Base-by-base conservation (phyloP, 2,113 vertebrate genomes). In the Bucco capensis region DNA sequence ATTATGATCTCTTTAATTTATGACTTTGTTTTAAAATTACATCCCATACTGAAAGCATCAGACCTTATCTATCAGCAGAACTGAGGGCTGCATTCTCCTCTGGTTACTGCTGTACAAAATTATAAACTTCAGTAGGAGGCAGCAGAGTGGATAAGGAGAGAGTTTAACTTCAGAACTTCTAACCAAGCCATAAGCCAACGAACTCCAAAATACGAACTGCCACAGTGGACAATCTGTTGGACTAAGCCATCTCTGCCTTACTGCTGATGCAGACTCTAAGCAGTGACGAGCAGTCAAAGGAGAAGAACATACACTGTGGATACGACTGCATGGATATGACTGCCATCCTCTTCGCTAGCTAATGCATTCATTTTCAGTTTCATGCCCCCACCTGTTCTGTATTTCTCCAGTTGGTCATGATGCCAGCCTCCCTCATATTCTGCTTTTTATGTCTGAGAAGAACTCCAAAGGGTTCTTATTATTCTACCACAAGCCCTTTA, bases 1-100 rank as follows among this genome's bases (percentile, higher is more conserved):
- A 66, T 53, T 73, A 33, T 57, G 58, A 91, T 50, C 37, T 72
- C 69, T 62, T 83, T 46, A 66, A 80, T 83, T 92, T 85, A 76
- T 56, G 19, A 66, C 46, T 33, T 58, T 8, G 11, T 73, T 91
- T 85, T 83, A 76, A 83, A 83, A 73, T 42, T 42, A 44, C 31
- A 47, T 19, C 22, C 71, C 1, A 0, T 73, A 38, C 9, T 37
- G 16, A 51, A 89, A 87, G 18, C 12, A 65, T 35, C 46, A 85
- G 50, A 51, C 72, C 37, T 65, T 50, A 64, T 14, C 15, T 7
- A 30, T 50, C 42, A 83, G 42, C 51, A 73, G 47, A 88, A 70
- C 19, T 28, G 16, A 19, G 25, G 13, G 12, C 7, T 76, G 47
- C 14, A 21, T 54, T 57, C 12, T 83, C 12, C 25, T 64, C 35